Evolutionary conservation across 2,113 vertebrate species (phyloP).

Genomic region (Ardeotis arabs): DNA sequence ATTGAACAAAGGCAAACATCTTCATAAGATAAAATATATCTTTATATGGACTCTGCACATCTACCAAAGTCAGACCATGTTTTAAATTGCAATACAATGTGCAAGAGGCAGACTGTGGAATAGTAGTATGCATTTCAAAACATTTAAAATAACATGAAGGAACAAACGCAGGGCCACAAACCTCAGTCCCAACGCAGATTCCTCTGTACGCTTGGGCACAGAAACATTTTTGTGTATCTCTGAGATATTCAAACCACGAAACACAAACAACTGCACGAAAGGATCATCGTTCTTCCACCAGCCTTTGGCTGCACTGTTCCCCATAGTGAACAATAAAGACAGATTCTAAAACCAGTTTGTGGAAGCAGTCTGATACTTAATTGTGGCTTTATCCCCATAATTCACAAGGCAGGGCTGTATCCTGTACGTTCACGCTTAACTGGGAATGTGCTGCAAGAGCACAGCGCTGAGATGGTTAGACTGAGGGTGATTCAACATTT

Average conservation of each 20-base stretch:
- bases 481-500: neutral
- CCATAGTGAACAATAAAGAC: accelerated
- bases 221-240: too few relatives aligned
- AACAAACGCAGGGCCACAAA: too few relatives aligned
- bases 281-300: neutral
- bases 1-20: neutral
- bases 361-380: neutral
- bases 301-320: neutral
- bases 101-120: neutral
- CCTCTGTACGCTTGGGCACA: neutral
- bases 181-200: accelerated
- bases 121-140: too few relatives aligned
- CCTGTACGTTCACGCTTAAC: accelerated
- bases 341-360: neutral
- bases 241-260: neutral
- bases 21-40: neutral
- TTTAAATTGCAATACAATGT: accelerated
- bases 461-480: accelerated
- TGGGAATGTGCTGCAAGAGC: neutral
- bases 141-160: too few relatives aligned
- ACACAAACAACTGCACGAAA: accelerated
- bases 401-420: too few relatives aligned
- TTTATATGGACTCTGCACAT: accelerated
- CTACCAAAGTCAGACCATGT: neutral
- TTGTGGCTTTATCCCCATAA: accelerated